A percentile compares a stretch with the other conserved stretches of the same genome.
phyloP scores from a whole-genome alignment of 2,888 invertebrate genomes.

The Caenorhabditis afra region DNA sequence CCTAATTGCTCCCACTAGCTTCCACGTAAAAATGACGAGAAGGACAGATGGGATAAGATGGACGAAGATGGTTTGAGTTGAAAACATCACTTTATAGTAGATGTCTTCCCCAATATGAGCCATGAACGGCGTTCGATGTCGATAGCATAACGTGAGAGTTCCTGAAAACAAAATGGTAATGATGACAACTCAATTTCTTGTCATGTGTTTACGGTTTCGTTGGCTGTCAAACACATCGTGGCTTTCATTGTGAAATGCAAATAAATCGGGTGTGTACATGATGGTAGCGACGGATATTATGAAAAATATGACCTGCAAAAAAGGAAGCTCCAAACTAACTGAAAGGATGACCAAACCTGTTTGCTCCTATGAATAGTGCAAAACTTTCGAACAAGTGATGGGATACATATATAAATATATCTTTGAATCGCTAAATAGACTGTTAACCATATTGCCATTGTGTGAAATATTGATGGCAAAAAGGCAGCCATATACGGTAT shows the following conservation, averaged over 20 bases:
- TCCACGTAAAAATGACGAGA: constrained; percentile 90
- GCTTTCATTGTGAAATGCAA: constrained; percentile 72
- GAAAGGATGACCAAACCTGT: constrained; percentile 64
- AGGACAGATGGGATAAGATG: constrained; percentile 92
- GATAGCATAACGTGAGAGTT: constrained; percentile 65
- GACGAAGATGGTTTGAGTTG: constrained; percentile 88
- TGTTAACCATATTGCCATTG: constrained; percentile 94
- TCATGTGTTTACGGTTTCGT: constrained; percentile 61
- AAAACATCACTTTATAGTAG: constrained; percentile 85
- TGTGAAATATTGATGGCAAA: constrained; percentile 91
- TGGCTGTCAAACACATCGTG: constrained; percentile 68
- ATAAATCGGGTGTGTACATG: constrained; percentile 76
- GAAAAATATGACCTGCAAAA: constrained; percentile 83
- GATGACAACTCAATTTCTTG: not conserved
- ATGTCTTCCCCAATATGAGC: constrained; percentile 83
- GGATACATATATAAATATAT: constrained; percentile 95
- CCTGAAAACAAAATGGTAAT: constrained; percentile 40
- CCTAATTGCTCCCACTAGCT: constrained; percentile 90
- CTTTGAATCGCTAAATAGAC: constrained; percentile 92
- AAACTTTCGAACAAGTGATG: constrained; percentile 89
- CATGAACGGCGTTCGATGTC: constrained; percentile 64
- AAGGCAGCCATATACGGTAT: constrained; percentile 83
- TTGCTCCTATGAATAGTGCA: constrained; percentile 83
- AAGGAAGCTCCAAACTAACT: not conserved
- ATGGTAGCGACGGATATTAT: constrained; percentile 72